Conservation (phyloP, 2,797 vertebrate genomes). For the Acanthopagrus latus region DNA sequence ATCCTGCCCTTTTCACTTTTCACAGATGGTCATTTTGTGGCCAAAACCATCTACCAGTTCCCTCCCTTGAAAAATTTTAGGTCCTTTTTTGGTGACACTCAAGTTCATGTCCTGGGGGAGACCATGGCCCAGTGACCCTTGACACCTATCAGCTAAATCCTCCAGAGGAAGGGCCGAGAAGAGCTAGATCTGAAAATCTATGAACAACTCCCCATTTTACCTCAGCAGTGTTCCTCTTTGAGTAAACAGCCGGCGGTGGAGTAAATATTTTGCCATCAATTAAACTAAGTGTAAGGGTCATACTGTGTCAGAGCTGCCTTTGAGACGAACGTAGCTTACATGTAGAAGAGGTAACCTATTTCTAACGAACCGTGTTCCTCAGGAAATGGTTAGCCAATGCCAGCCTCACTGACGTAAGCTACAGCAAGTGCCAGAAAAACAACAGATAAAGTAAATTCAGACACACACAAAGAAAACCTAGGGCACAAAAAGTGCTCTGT, state of each 20-base stretch:
- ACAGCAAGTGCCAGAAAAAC: neutral
- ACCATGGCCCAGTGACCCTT: constrained; percentile 19
- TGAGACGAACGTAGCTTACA: neutral
- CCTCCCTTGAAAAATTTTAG: constrained; percentile 3
- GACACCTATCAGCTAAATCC: constrained; percentile 18
- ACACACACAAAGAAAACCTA: neutral
- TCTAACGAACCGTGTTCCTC: neutral
- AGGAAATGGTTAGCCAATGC: constrained; percentile 1
- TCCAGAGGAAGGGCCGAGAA: neutral
- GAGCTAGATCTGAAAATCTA: neutral
- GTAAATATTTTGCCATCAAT: constrained; percentile 5
- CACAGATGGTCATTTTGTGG: constrained; percentile 42
- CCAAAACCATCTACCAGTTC: neutral
- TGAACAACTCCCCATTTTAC: constrained; percentile 11
- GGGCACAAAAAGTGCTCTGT: constrained; percentile 42
- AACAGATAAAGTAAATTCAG: constrained; percentile 7
- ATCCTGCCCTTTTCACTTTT: constrained; percentile 32
- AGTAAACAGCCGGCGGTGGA: constrained; percentile 7
- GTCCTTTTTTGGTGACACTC: constrained; percentile 28
- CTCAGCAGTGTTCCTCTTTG: constrained; percentile 11
- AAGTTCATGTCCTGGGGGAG: constrained; percentile 29
- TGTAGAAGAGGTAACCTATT: neutral
- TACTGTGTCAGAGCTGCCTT: neutral
- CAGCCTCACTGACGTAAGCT: neutral
- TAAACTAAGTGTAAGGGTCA: constrained; percentile 9